These are phyloP conservation scores for Amphibalanus amphitrite DNA, from an alignment of 1,140 invertebrate species.

Conservation along the genomic window DNA sequence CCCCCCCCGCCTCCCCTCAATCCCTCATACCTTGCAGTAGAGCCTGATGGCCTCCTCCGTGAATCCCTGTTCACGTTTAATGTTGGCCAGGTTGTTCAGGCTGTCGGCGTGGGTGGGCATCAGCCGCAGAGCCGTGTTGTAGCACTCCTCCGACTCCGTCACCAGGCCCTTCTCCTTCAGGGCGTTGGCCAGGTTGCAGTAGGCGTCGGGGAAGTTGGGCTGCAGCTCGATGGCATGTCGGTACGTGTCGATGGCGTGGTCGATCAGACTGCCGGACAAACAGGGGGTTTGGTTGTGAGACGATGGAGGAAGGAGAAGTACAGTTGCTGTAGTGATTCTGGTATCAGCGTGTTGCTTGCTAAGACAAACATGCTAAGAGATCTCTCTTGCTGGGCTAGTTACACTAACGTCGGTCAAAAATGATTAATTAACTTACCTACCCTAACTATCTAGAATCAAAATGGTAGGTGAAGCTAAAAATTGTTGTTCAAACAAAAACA, in stretches of 20 bases:
- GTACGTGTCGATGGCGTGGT: conserved; percentile 97
- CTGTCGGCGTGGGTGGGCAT: conserved; percentile 97
- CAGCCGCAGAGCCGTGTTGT: conserved; percentile 88
- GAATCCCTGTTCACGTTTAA: conserved; percentile 56
- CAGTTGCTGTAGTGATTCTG: too few relatives aligned
- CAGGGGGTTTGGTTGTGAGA: too few relatives aligned
- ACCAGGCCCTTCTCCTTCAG: conserved; percentile 58
- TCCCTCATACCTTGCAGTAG: conserved; percentile 56
- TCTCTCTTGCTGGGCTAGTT: neutral
- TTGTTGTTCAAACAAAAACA: too few relatives aligned
- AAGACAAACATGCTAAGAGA: conserved; percentile 8
- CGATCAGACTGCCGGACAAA: conserved; percentile 66
- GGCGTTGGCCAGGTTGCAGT: conserved; percentile 98
- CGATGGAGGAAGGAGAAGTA: too few relatives aligned
- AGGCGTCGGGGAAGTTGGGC: conserved; percentile 98
- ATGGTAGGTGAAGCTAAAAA: too few relatives aligned
- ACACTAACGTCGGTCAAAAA: conserved; percentile 4
- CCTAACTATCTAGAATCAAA: too few relatives aligned
- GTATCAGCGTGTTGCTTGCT: too few relatives aligned
- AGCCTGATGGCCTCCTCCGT: conserved; percentile 92
- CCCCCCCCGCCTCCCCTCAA: conserved; percentile 46
- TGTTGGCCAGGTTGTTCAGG: conserved; percentile 84
- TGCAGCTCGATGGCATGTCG: conserved; percentile 91
- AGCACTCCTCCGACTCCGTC: conserved; percentile 92
- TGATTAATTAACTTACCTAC: too few relatives aligned